Evolutionary conservation across 2,888 invertebrate species (phyloP), one percentile per base, ranked within the genome.

Genomic region (Halictus ligatus): DNA sequence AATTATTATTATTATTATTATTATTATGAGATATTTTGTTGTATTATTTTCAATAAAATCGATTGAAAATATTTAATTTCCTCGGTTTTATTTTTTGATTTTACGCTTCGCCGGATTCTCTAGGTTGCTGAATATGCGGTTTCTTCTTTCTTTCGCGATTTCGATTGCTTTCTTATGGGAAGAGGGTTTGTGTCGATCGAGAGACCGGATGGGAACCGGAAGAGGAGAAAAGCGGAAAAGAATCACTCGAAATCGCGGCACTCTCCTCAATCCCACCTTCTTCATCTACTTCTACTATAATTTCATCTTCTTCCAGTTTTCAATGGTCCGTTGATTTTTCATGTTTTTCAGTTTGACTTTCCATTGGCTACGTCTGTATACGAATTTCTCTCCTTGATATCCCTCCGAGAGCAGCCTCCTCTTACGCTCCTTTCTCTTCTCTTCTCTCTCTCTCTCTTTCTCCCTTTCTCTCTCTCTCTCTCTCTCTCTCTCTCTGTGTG

Each of bases 1-100:
- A 94, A 93, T 90, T 94, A 94, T 94, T 93, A 93, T 91, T 94
- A 94, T 94, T 93, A 93, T 91, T 92, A 93, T 90, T 94, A 95
- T 94, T 93, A 94, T 92, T 91, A 93, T 93, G 92, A 95, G 92
- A 94, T 93, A 95, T 95, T 95, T 95, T 95, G 95, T 95, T 95
- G 95, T 95, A 95, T 95, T 95, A 95, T 95, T 95, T 95, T 94
- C 95, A 95, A 95, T 95, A 95, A 95, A 95, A 95, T 94, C 93
- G 89, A 94, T 94, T 94, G 92, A 94, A 94, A 95, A 94, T 94
- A 93, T 94, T 94, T 92, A 91, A 92, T 93, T 93, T 86, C 83
- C 69, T 78, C 75, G 88, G 90, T 88, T 88, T 88, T 81, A 58
- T 75, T 6, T 90, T 91, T 89, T 87, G 54, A 77, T 86, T 89